A percentile compares a stretch with the other conserved stretches of the same genome.
Conservation (phyloP, 2,888 invertebrate genomes). For the Netelia melanura region DNA sequence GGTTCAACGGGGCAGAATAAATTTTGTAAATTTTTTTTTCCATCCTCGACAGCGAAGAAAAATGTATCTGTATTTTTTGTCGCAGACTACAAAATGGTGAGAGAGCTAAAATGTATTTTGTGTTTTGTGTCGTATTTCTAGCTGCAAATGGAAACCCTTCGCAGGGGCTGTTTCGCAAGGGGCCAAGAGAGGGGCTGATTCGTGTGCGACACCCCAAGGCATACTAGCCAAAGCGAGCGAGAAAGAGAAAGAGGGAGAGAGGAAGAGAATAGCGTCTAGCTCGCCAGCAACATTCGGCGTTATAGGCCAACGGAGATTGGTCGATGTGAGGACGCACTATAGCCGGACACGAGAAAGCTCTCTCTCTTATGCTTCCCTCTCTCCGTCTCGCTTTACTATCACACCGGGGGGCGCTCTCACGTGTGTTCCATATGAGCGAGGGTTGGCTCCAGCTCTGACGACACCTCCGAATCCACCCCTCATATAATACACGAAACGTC, state of each 20-base stretch:
- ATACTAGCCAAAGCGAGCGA: constrained; percentile 38
- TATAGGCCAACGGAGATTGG: constrained; percentile 75
- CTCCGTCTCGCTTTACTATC: constrained; percentile 33
- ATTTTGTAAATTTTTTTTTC: constrained; percentile 39
- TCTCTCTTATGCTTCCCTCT: constrained; percentile 75
- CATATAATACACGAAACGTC: constrained; percentile 15
- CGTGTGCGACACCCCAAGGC: constrained; percentile 57
- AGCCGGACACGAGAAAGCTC: constrained; percentile 83
- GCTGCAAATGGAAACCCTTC: constrained; percentile 59
- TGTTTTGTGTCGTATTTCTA: constrained; percentile 26
- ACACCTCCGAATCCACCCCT: constrained; percentile 49
- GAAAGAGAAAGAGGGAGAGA: constrained; percentile 21
- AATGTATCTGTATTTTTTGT: constrained; percentile 39
- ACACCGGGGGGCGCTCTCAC: not conserved
- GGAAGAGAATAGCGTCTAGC: constrained; percentile 21
- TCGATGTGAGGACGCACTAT: constrained; percentile 73
- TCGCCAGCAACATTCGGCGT: constrained; percentile 54
- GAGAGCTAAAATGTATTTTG: not conserved
- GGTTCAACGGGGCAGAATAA: constrained; percentile 50
- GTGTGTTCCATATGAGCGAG: constrained; percentile 36
- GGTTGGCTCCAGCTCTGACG: constrained; percentile 47
- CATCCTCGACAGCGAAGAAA: constrained; percentile 2
- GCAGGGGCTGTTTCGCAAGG: constrained; percentile 59
- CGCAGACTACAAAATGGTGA: constrained; percentile 53
- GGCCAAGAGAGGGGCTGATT: constrained; percentile 51